A percentile compares a stretch with the other conserved stretches of the same genome.
These are phyloP conservation scores for Suricata suricatta DNA, from an alignment of 2,113 vertebrate species.

Conservation along the genomic window DNA sequence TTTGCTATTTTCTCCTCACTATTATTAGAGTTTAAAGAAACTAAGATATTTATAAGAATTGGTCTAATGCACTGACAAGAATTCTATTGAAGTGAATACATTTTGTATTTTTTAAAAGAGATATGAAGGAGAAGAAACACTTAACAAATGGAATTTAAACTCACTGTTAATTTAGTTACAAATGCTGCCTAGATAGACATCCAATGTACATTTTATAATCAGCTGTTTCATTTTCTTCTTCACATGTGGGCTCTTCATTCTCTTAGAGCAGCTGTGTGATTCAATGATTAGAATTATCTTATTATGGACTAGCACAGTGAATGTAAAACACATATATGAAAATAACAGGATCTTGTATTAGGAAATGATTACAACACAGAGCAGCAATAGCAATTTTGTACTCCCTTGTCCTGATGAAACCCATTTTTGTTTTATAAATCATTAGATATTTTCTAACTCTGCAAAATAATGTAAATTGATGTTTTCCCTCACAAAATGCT, in stretches of 20 bases:
- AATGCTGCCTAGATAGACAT: not conserved
- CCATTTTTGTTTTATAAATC: conserved; percentile 61
- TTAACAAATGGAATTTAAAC: not conserved
- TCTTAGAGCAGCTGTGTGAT: conserved; percentile 42
- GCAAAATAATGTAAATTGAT: conserved; percentile 69
- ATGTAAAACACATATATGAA: conserved; percentile 66
- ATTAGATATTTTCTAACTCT: conserved; percentile 68
- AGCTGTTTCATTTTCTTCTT: conserved; percentile 51
- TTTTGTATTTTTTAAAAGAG: not conserved
- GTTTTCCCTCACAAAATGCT: conserved; percentile 73
- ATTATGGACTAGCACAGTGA: conserved; percentile 61
- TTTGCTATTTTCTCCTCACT: not conserved
- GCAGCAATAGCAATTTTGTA: conserved; percentile 61
- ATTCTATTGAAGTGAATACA: not conserved
- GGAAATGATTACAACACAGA: conserved; percentile 65
- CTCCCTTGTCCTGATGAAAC: conserved; percentile 64
- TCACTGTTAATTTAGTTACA: not conserved
- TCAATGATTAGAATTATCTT: conserved; percentile 66
- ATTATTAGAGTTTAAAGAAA: conserved; percentile 24
- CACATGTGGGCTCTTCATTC: conserved; percentile 49
- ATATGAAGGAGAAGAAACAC: not conserved
- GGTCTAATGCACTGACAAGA: not conserved
- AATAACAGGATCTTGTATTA: conserved; percentile 67
- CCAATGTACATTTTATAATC: not conserved
- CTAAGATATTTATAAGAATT: not conserved